These are phyloP conservation scores for Pristionchus japonicus DNA, from an alignment of 2,888 invertebrate genomes.

Conservation along the genomic window DNA sequence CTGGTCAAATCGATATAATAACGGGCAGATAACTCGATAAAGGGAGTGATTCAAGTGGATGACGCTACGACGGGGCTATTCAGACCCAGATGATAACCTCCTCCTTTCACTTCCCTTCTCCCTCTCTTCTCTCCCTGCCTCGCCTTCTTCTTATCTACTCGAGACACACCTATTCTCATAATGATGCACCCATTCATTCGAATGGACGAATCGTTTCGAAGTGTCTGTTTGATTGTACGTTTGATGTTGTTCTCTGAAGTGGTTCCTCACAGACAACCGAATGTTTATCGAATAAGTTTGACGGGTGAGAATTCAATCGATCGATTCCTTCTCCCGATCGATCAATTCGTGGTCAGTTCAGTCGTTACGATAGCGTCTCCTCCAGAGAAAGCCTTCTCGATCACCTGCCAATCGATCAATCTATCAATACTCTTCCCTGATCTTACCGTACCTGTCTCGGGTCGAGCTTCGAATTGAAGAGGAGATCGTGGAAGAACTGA, in stretches of 20 bases:
- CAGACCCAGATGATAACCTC: neutral
- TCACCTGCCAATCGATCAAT: neutral
- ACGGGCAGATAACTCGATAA: neutral
- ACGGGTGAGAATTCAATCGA: neutral
- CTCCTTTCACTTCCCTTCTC: neutral
- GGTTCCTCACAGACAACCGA: neutral
- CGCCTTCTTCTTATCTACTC: conserved; percentile 12
- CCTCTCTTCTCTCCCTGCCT: conserved; percentile 20
- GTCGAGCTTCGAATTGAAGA: conserved; percentile 38
- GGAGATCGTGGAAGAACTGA: conserved; percentile 40
- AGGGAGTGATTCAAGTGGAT: neutral
- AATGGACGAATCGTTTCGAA: neutral
- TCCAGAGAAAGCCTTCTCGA: neutral
- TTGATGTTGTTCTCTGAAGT: neutral
- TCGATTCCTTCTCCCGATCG: neutral
- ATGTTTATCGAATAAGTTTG: conserved; percentile 28
- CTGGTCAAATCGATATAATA: neutral
- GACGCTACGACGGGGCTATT: neutral
- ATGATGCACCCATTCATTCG: neutral
- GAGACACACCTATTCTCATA: neutral
- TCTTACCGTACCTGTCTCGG: conserved; percentile 9
- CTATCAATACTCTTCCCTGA: neutral
- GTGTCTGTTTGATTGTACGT: neutral
- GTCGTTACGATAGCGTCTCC: neutral
- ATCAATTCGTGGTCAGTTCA: conserved; percentile 10